These are phyloP conservation scores for Chaetodon auriga DNA, from an alignment of 2,113 vertebrate genomes.

Conservation along the genomic window DNA sequence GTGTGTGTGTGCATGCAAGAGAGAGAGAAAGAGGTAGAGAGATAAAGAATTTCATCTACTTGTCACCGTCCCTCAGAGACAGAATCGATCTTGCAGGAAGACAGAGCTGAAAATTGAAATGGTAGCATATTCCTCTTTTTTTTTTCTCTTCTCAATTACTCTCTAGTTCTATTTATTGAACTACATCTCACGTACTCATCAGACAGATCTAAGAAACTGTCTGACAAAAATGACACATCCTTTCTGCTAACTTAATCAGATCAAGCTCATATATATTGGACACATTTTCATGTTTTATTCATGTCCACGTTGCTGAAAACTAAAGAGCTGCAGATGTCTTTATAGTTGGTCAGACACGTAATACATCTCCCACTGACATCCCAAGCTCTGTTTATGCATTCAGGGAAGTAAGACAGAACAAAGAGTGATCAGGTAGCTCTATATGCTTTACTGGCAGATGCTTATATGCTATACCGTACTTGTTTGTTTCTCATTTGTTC, in stretches of 20 bases:
- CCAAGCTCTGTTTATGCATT: neutral
- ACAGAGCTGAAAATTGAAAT: slow-evolving; percentile 38
- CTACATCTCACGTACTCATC: neutral
- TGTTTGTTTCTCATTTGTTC: neutral
- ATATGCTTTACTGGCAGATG: neutral
- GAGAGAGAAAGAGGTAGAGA: neutral
- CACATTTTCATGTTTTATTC: neutral
- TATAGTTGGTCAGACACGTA: neutral
- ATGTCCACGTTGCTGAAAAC: neutral
- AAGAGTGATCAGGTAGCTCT: neutral
- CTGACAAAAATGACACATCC: neutral
- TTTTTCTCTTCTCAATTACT: neutral
- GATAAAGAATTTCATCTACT: slow-evolving; percentile 35
- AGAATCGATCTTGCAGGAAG: slow-evolving; percentile 37
- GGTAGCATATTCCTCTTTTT: slow-evolving; percentile 3
- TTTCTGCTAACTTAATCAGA: neutral
- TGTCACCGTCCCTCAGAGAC: slow-evolving; percentile 38
- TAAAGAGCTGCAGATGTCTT: neutral
- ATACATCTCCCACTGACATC: neutral
- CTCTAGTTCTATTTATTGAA: neutral
- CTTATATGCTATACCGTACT: neutral
- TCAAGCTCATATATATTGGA: neutral
- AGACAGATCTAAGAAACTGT: neutral
- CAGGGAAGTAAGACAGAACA: neutral
- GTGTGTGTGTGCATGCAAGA: slow-evolving; percentile 9